Base-by-base conservation (phyloP, 2,888 invertebrate genomes). In the Dynastes tityus region DNA sequence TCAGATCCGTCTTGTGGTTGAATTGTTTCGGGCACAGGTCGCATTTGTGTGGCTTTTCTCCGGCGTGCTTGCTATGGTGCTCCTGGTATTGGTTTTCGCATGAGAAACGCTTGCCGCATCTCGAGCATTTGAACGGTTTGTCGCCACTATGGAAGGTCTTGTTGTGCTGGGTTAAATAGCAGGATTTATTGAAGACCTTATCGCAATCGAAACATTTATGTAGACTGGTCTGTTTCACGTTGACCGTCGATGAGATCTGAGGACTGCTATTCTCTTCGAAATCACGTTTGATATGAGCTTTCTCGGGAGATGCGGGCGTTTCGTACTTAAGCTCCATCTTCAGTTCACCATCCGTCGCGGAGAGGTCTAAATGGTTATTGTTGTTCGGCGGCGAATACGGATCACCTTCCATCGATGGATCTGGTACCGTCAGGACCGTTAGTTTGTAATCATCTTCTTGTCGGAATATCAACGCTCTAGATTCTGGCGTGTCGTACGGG, bases 141-240 rank as follows among this genome's bases (percentile, higher is more conserved):
- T 94, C 95, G 80, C 96, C 96, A 81, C 93, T 93, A 88, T 97
- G 97, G 89, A 96, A 96, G 83, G 95, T 95, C 88, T 96, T 96
- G 89, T 96, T 96, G 89, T 97, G 97, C 88, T 97, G 97, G 74
- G 96, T 97, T 78, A 97, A 90, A 87, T 97, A 97, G 88, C 97
- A 97, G 71, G 94, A 93, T 85, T 95, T 95, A 88, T 95, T 95
- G 89, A 97, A 97, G 61, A 93, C 89, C 88, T 96, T 96, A 87
- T 95, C 93, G 89, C 97, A 97, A 86, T 94, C 94, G 85, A 93
- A 91, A 88, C 96, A 97, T 88, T 94, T 94, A 87, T 93, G 92
- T 75, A 85, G 78, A 61, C 83, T 78, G 83, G 85, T 77, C 78
- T 84, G 84, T 73, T 83, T 83, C 29, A 79, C 79, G 68, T 64